Evolutionary conservation across 2,888 invertebrate species (phyloP).

Genomic region (Harpalus rubripes): DNA sequence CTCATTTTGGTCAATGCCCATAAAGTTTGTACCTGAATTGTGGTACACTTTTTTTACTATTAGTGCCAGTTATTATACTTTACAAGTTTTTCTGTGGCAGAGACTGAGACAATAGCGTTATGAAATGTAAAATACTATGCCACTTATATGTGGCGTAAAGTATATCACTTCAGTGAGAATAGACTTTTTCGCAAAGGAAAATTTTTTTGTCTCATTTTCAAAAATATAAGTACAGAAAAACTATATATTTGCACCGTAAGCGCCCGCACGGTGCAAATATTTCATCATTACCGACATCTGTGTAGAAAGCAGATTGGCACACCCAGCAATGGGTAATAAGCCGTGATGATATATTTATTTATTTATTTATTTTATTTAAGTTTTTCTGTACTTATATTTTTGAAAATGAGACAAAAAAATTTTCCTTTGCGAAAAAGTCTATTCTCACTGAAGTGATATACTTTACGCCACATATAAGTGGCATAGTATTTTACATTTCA

Average conservation of each 20-base stretch:
- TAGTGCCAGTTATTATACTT: no score
- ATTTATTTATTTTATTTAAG: no score
- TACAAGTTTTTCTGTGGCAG: no score
- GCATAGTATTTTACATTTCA: constrained; percentile 47
- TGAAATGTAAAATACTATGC: constrained; percentile 47
- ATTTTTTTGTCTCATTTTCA: neutral
- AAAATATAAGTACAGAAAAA: neutral
- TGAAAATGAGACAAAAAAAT: neutral
- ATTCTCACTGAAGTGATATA: constrained; percentile 14
- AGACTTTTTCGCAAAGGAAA: neutral
- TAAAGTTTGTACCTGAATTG: no score
- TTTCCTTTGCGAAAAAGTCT: neutral
- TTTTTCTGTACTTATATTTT: neutral
- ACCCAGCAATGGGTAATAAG: no score
- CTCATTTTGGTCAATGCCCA: no score
- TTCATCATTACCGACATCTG: no score
- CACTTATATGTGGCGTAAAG: constrained; percentile 39
- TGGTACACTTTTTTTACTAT: no score
- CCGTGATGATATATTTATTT: no score
- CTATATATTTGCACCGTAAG: no score
- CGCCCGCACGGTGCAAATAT: no score
- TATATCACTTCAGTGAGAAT: constrained; percentile 14
- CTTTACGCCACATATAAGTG: constrained; percentile 39
- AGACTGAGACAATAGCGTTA: constrained; percentile 55
- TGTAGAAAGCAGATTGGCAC: no score